Percentiles rank a stretch among this genome's conserved stretches.
Conservation (phyloP, 2,888 invertebrate species). For the Lasius platythorax region DNA sequence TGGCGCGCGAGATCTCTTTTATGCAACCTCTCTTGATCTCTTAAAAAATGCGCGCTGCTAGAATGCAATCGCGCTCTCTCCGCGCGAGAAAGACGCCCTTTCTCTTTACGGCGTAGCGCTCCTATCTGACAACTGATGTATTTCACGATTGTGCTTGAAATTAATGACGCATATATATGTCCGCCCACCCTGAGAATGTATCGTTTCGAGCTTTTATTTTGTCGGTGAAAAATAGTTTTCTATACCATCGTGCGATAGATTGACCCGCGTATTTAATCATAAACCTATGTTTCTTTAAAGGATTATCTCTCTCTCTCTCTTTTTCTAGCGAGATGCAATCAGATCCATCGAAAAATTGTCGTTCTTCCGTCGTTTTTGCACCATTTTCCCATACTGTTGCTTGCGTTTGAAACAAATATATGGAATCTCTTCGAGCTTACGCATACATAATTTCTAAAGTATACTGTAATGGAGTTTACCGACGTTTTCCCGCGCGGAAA, state of each 20-base stretch:
- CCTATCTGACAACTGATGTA: conserved; percentile 1
- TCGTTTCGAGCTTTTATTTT: neutral
- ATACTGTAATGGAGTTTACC: conserved; percentile 14
- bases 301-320: conserved; percentile 21
- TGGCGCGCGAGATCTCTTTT: neutral
- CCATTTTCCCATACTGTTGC: neutral
- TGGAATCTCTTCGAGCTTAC: neutral
- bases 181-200: neutral
- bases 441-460: conserved; percentile 39
- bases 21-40: neutral
- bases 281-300: conserved; percentile 28
- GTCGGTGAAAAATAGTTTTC: neutral
- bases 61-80: neutral
- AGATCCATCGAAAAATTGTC: conserved; percentile 2
- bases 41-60: conserved; percentile 5
- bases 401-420: neutral
- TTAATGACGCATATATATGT: neutral
- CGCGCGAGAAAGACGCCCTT: neutral
- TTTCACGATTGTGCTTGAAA: neutral
- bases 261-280: neutral
- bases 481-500: neutral
- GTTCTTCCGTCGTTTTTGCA: neutral
- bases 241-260: conserved; percentile 44
- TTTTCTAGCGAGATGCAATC: conserved; percentile 5
- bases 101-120: neutral